Base-by-base conservation (phyloP, 2,113 vertebrate genomes). In the Catharus fuscescens region DNA sequence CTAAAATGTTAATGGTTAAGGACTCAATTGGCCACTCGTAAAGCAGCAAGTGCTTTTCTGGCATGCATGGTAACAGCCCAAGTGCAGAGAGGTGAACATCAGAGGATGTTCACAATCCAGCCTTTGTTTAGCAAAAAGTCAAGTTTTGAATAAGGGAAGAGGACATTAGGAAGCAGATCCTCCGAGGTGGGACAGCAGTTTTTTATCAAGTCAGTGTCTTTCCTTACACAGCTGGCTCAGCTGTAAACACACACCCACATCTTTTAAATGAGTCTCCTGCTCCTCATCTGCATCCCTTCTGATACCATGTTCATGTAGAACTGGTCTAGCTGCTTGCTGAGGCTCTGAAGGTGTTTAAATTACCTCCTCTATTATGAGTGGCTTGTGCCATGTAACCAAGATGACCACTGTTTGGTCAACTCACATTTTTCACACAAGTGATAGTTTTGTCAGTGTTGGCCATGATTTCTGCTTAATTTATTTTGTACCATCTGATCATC, bases 181-280 rank as follows among this genome's bases (percentile, higher is more conserved):
- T 66, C 42, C 0, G 1, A 20, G 16, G 25, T 0, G 0, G 13
- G 29, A 12, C 31, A 25, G 29, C 31, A 21, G 3, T 36, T 21
- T 47, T 48, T 64, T 31, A 15, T 21, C 24, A 20, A 5, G 24
- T 21, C 36, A 14, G 6, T 52, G 53, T 60, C 12, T 14, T 60
- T 18, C 21, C 32, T 78, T 45, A 7, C 32, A 10, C 9, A 45
- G 48, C 47, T 52, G 45, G 47, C 5, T 53, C 38, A 28, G 47
- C 4, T 53, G 21, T 38, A 24, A 69, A 45, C 16, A 12, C 5
- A 32, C 5, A 18, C 19, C 15, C 32, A 25, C 6, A 21, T 42
- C 52, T 59, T 74, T 38, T 62, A 74, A 66, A 64, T 31, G 7
- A 36, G 20, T 62, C 20, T 65, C 17, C 28, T 67, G 44, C 12